These are phyloP conservation scores for Pycnonotus jocosus DNA, from an alignment of 2,113 vertebrate genomes.

Conservation along the genomic window DNA sequence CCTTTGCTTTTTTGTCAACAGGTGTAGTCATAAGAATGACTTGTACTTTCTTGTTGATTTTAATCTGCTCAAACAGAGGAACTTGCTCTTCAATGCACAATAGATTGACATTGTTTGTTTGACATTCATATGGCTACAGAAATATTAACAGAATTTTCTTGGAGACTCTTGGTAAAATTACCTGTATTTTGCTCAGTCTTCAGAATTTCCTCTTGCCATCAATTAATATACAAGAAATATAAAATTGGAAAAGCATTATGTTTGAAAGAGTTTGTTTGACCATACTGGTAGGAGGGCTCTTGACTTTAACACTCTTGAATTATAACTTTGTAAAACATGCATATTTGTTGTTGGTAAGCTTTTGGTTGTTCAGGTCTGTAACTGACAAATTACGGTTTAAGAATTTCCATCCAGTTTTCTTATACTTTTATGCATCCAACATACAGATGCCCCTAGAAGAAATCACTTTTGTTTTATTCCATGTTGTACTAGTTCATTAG, in stretches of 20 bases:
- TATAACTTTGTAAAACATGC: neutral
- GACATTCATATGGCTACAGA: neutral
- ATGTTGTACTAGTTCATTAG: neutral
- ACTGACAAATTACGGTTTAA: neutral
- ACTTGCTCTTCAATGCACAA: neutral
- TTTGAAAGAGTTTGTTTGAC: neutral
- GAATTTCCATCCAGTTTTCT: neutral
- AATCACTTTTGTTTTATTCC: neutral
- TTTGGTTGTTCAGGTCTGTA: neutral
- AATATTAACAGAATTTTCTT: neutral
- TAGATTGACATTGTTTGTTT: neutral
- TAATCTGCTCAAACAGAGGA: neutral
- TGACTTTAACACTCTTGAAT: neutral
- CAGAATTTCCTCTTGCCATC: neutral
- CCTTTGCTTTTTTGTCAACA: neutral
- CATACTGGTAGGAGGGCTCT: neutral
- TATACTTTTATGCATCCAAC: neutral
- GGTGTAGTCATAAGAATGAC: neutral
- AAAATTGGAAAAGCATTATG: neutral
- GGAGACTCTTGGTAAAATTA: neutral
- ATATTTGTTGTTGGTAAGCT: neutral
- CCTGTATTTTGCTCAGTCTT: neutral
- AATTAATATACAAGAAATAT: neutral
- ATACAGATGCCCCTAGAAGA: neutral
- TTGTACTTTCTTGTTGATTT: neutral